These are phyloP conservation scores for Typhlichthys subterraneus DNA, from an alignment of 2,797 vertebrate genomes.

Conservation along the genomic window DNA sequence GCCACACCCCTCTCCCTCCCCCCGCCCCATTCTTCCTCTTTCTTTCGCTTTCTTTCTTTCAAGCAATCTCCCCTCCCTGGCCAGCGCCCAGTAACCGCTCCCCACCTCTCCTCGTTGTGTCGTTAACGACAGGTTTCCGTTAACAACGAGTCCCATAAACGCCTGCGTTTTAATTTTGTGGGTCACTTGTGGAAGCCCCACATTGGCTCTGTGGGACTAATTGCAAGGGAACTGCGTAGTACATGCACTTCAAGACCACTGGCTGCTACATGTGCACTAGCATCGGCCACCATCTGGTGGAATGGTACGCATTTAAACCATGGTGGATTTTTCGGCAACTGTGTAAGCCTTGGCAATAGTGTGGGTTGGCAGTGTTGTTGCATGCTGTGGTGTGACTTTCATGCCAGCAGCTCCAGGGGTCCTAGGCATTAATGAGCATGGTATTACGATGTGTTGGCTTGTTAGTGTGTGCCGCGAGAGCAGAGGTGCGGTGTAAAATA, in stretches of 20 bases:
- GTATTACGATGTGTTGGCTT: constrained; percentile 38
- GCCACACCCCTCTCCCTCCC: constrained; percentile 25
- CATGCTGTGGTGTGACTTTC: constrained; percentile 47
- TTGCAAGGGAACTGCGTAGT: constrained; percentile 61
- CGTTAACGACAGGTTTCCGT: constrained; percentile 4
- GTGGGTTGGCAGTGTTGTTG: constrained; percentile 36
- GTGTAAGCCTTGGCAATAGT: constrained; percentile 41
- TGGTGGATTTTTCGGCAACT: constrained; percentile 27
- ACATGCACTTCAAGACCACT: constrained; percentile 35
- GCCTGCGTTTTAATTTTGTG: background rate
- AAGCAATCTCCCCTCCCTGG: constrained; percentile 53
- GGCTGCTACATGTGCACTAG: constrained; percentile 59
- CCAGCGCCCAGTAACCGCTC: constrained; percentile 48
- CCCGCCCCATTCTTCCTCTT: constrained; percentile 1
- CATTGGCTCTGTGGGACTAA: constrained; percentile 35
- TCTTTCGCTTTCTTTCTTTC: too few species aligned
- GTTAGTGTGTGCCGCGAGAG: background rate
- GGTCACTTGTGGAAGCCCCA: background rate
- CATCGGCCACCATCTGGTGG: constrained; percentile 50
- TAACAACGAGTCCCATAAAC: background rate
- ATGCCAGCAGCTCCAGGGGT: constrained; percentile 59
- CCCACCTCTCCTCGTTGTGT: constrained; percentile 59
- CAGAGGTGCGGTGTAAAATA: constrained; percentile 5
- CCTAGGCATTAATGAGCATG: constrained; percentile 64
- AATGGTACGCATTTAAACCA: constrained; percentile 41